A percentile compares a stretch with the other conserved stretches of the same genome.
These are phyloP conservation scores for Menura novaehollandiae DNA, from an alignment of 2,113 vertebrate genomes.

Conservation along the genomic window DNA sequence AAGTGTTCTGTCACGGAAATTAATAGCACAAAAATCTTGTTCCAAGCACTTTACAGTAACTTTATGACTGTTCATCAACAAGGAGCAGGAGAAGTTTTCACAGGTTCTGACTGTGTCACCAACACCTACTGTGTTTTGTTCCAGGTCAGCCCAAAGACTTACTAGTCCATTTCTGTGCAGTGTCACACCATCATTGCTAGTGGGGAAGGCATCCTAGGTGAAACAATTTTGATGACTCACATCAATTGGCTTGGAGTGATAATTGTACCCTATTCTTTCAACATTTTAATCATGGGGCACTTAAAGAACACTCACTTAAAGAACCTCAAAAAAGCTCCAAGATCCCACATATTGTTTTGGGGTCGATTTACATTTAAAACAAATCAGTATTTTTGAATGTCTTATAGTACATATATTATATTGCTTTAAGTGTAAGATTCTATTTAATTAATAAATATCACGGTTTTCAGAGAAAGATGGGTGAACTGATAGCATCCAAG, in stretches of 20 bases:
- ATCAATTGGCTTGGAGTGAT: neutral
- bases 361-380: neutral
- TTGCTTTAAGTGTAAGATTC: neutral
- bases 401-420: neutral
- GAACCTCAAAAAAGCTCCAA: neutral
- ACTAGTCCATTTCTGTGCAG: neutral
- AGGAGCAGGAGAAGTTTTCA: neutral
- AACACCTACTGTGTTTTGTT: neutral
- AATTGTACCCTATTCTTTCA: neutral
- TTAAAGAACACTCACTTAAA: neutral
- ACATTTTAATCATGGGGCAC: neutral
- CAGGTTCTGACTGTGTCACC: neutral
- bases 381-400: neutral
- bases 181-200: neutral
- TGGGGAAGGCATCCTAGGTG: neutral
- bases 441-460: neutral
- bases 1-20: neutral
- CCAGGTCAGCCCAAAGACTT: neutral
- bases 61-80: neutral
- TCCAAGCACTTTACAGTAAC: neutral
- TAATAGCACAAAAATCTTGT: neutral
- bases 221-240: neutral
- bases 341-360: neutral
- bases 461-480: neutral
- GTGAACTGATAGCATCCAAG: neutral